These are phyloP conservation scores for Apostichopus leukothele DNA, from an alignment of 53 echinoderm and acorn worm species.

Conservation along the genomic window DNA sequence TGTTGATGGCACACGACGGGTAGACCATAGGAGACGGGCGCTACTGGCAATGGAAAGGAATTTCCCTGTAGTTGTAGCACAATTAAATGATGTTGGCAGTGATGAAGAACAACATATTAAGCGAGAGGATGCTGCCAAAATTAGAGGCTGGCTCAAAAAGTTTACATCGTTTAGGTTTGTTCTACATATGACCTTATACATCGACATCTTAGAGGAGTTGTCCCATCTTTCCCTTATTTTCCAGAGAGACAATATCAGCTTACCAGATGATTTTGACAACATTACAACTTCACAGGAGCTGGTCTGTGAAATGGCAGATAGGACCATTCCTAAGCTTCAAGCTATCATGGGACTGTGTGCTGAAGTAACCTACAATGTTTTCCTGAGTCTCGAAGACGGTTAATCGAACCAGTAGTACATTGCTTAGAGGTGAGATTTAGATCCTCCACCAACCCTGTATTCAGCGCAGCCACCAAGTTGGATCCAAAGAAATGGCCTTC, in stretches of 20 bases:
- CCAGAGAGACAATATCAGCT: slow-evolving; percentile 16
- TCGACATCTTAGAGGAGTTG: slow-evolving; percentile 31
- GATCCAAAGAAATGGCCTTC: no score
- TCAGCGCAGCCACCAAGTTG: no score
- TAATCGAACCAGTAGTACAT: background rate
- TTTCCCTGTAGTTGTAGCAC: slow-evolving; percentile 1
- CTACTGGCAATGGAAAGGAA: slow-evolving; percentile 14
- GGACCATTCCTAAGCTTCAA: background rate
- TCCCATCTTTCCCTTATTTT: slow-evolving; percentile 12
- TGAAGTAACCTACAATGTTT: background rate
- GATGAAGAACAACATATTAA: background rate
- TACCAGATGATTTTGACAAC: slow-evolving; percentile 27
- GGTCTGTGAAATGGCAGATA: background rate
- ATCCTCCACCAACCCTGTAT: no score
- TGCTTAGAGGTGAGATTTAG: background rate
- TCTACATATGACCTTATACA: background rate
- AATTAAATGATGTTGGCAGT: slow-evolving; percentile 26
- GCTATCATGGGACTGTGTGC: background rate
- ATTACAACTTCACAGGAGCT: background rate
- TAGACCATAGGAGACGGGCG: slow-evolving; percentile 46
- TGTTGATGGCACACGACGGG: slow-evolving; percentile 52
- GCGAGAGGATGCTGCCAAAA: slow-evolving; percentile 6
- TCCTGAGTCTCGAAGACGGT: background rate
- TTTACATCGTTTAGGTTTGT: slow-evolving; percentile 12
- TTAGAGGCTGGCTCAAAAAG: slow-evolving; percentile 22